These are phyloP conservation scores for Trematomus loennbergii DNA, from an alignment of 2,113 vertebrate species.

Conservation along the genomic window DNA sequence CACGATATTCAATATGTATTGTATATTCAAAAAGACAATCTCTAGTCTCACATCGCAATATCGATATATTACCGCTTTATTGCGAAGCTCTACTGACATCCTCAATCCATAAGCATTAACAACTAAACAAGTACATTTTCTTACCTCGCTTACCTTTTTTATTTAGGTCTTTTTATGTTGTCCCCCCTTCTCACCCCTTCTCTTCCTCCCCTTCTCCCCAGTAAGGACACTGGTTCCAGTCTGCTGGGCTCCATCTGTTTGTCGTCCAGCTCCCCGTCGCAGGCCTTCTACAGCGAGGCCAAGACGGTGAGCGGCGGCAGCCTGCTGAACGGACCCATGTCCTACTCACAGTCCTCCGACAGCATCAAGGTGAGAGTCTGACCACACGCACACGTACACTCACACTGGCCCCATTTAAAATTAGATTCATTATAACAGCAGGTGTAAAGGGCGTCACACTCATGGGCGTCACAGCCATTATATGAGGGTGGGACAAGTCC, in stretches of 20 bases:
- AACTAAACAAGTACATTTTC: neutral
- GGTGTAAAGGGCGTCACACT: no score
- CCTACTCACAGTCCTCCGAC: slow-evolving; percentile 85
- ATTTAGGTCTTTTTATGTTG: neutral
- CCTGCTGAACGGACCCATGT: slow-evolving; percentile 89
- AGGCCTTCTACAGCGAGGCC: slow-evolving; percentile 87
- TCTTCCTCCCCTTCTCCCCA: slow-evolving; percentile 47
- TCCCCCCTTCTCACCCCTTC: neutral
- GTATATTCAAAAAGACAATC: no score
- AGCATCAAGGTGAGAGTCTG: slow-evolving; percentile 85
- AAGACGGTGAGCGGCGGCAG: slow-evolving; percentile 81
- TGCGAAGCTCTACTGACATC: no score
- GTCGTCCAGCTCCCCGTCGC: slow-evolving; percentile 87
- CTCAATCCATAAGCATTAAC: no score
- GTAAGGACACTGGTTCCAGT: slow-evolving; percentile 88
- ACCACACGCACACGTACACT: neutral
- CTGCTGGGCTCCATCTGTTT: slow-evolving; percentile 86
- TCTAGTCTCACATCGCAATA: no score
- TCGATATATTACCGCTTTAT: no score
- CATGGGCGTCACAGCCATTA: no score
- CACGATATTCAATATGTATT: no score
- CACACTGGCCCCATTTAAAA: no score
- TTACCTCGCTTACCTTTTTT: neutral
- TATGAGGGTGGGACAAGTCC: no score
- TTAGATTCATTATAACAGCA: no score